Evolutionary conservation across 2,888 invertebrate genomes (phyloP).

Genomic region (Hermaeophaga mercurialis): DNA sequence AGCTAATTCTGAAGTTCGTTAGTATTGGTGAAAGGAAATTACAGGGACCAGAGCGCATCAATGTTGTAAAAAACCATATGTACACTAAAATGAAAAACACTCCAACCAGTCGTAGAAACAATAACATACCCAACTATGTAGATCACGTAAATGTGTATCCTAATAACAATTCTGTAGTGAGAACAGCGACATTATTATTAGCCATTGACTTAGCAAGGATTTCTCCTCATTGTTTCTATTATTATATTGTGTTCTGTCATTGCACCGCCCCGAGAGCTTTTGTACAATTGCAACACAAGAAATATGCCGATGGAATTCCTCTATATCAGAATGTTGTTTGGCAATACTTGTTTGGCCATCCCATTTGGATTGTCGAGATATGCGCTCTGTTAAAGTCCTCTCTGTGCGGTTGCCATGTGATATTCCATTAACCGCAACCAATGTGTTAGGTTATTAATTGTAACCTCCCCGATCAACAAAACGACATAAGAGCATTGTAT

Average conservation of each 20-base stretch:
- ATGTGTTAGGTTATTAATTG: constrained; percentile 29
- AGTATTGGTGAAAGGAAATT: no score
- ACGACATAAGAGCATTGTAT: no score
- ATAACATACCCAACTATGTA: constrained; percentile 30
- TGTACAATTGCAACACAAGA: constrained; percentile 26
- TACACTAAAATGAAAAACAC: constrained; percentile 13
- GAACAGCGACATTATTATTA: constrained; percentile 46
- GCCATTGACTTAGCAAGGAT: constrained; percentile 47
- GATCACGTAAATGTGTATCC: constrained; percentile 34
- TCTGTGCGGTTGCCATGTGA: constrained; percentile 21
- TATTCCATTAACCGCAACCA: constrained; percentile 23
- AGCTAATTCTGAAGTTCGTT: no score
- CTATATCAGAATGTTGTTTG: constrained; percentile 28
- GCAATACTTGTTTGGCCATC: constrained; percentile 28
- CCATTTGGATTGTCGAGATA: constrained; percentile 27
- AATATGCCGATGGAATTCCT: constrained; percentile 27
- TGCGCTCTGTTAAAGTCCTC: constrained; percentile 11
- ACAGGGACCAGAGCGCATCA: no score
- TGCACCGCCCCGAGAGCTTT: constrained; percentile 32
- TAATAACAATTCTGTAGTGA: constrained; percentile 41
- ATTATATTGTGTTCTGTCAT: constrained; percentile 47
- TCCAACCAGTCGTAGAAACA: constrained; percentile 19
- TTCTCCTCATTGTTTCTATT: constrained; percentile 46
- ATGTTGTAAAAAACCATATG: no score
- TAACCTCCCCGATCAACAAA: not conserved